Base-by-base conservation (phyloP, 2,888 invertebrate genomes). In the Archips xylosteana region DNA sequence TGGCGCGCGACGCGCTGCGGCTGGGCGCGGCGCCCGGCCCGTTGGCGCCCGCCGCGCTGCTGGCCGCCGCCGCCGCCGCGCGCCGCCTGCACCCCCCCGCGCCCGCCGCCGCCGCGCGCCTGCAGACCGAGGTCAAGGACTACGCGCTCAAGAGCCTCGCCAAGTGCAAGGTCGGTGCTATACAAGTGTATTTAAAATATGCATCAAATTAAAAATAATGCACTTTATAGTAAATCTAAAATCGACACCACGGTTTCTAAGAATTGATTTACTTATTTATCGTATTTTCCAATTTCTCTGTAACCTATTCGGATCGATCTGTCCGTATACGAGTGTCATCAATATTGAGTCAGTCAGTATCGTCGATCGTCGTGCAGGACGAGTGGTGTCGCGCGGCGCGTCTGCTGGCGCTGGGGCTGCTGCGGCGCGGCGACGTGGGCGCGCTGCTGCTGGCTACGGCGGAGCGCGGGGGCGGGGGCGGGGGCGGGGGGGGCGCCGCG, bases 361-460 rank as follows among this genome's bases (percentile, higher is more conserved):
- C 10, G 2, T 4, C 6, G 9, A 45, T 49, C 12, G 0, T 54
- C 42, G 42, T 54, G 57, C 77, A 82, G 81, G 85, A 83, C 54
- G 85, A 81, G 57, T 73, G 69, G 13, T 87, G 90, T 71, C 82
- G 85, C 66, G 81, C 77, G 64, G 71, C 74, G 76, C 79, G 78
- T 10, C 77, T 88, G 77, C 81, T 68, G 47, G 90, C 91, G 79
- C 84, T 91, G 63, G 90, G 83, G 78, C 85, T 86, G 84, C 80
- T 87, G 84, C 85, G 83, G 54, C 83, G 82, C 82, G 82, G 78
- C n/a, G 87, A 83, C 79, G 65, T 79, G 49, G 80, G 76, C 42
- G 85, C 81, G 71, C 71, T 80, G 80, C 82, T 89, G 80, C 81
- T 87, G 76, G 66, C 77, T 76, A 81, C 81, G 77, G 89, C 86